Conservation (phyloP, 2,888 invertebrate species). For the Volucella zonaria region DNA sequence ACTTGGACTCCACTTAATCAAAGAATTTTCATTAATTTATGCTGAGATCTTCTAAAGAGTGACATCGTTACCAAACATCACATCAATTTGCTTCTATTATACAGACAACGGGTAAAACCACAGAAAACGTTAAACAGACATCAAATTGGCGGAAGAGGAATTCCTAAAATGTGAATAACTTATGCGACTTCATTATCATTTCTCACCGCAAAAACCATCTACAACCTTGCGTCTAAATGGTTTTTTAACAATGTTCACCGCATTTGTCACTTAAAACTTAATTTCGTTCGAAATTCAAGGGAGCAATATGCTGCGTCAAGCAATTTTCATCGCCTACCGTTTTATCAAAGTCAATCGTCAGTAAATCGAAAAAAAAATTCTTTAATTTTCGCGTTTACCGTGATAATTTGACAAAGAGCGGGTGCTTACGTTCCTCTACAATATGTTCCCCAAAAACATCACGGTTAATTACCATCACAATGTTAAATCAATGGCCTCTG, state of each 20-base stretch:
- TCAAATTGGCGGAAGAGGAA: conserved; percentile 9
- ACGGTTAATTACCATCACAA: conserved; percentile 30
- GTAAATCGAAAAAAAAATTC: background rate
- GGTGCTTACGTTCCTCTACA: background rate
- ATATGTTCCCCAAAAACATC: conserved; percentile 5
- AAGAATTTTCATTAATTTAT: too few species aligned
- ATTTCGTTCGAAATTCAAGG: conserved; percentile 24
- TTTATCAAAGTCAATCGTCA: conserved; percentile 1
- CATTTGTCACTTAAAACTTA: conserved; percentile 24
- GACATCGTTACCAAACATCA: too few species aligned
- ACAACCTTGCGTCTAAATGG: background rate
- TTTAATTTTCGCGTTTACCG: background rate
- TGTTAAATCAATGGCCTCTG: conserved; percentile 13
- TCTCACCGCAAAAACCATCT: background rate
- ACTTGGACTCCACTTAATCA: too few species aligned
- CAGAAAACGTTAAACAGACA: background rate
- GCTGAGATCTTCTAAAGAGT: too few species aligned
- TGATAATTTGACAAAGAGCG: conserved; percentile 37
- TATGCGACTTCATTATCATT: background rate
- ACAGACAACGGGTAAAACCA: background rate
- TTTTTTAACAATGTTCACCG: background rate
- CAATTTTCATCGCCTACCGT: conserved; percentile 13
- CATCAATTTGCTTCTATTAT: too few species aligned
- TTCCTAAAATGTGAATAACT: background rate
- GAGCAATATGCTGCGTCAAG: conserved; percentile 6